A percentile compares a stretch with the other conserved stretches of the same genome.
Evolutionary conservation across 2,888 invertebrate genomes (phyloP).

Genomic region (Tetragonula carbonaria): DNA sequence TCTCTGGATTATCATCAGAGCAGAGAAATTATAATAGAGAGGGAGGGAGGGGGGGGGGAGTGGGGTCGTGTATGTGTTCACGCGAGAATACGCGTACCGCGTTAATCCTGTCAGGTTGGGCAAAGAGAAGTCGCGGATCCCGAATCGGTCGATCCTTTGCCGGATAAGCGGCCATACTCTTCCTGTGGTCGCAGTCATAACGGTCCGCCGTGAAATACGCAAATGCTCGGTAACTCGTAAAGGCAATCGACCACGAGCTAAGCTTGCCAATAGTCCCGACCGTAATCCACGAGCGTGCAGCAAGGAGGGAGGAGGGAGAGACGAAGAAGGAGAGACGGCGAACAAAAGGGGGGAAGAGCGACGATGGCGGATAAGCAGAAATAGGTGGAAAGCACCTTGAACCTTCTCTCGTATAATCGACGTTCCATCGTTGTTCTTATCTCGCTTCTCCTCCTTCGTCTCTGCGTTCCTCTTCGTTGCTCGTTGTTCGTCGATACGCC

Average conservation of each 20-base stretch:
- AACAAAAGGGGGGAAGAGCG: constrained; percentile 1
- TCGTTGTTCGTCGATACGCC: constrained; percentile 25
- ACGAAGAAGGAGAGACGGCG: constrained; percentile 16
- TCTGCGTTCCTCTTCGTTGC: background rate
- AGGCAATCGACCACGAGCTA: constrained; percentile 76
- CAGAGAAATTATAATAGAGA: constrained; percentile 33
- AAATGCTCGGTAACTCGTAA: constrained; percentile 77
- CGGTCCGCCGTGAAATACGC: constrained; percentile 76
- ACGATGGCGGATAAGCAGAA: constrained; percentile 31
- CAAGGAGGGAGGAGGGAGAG: background rate
- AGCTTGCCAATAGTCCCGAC: constrained; percentile 73
- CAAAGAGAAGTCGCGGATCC: constrained; percentile 40
- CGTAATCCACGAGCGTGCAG: constrained; percentile 71
- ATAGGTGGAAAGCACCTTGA: constrained; percentile 56
- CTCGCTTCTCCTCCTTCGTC: constrained; percentile 4
- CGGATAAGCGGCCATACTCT: constrained; percentile 67
- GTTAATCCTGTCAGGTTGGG: constrained; percentile 51
- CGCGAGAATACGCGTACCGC: constrained; percentile 40
- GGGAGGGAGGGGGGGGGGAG: no score
- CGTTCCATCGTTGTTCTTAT: constrained; percentile 53
- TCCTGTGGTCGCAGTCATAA: constrained; percentile 70
- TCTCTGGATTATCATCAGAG: constrained; percentile 18
- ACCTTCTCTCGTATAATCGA: constrained; percentile 41
- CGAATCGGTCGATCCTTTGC: constrained; percentile 72
- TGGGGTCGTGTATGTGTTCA: constrained; percentile 9